phyloP scores from a whole-genome alignment of 2,888 invertebrate genomes.

The Tinea pellionella region DNA sequence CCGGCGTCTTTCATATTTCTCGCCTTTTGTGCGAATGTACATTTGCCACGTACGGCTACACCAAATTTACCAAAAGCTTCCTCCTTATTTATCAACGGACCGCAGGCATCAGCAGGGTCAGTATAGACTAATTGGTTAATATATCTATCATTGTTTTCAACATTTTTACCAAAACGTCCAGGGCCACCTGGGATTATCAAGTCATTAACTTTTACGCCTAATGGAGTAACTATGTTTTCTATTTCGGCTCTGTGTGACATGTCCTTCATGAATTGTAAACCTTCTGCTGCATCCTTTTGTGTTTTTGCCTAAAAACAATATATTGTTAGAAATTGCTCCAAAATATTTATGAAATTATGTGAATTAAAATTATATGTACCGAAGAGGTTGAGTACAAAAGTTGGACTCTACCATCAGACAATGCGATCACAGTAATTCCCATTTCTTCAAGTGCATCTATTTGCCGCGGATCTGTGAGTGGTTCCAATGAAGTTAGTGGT shows the following conservation, averaged over 20 bases:
- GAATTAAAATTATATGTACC: constrained; percentile 58
- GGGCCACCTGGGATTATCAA: constrained; percentile 78
- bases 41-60: constrained; percentile 90
- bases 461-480: constrained; percentile 89
- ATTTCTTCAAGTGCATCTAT: constrained; percentile 88
- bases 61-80: constrained; percentile 79
- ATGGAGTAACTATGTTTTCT: constrained; percentile 50
- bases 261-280: constrained; percentile 95
- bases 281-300: constrained; percentile 89
- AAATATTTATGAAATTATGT: constrained; percentile 2
- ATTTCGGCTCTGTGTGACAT: constrained; percentile 89
- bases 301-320: constrained; percentile 78
- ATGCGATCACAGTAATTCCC: constrained; percentile 92
- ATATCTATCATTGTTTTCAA: constrained; percentile 73
- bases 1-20: constrained; percentile 84
- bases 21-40: constrained; percentile 96
- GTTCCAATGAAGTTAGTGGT: constrained; percentile 78
- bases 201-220: constrained; percentile 34
- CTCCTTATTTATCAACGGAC: constrained; percentile 64
- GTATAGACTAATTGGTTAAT: constrained; percentile 75
- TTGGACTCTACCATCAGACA: constrained; percentile 92
- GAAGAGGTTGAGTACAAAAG: constrained; percentile 89
- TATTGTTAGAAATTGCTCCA: not conserved
- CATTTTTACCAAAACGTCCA: constrained; percentile 88
- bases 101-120: constrained; percentile 78